A percentile compares a stretch with the other conserved stretches of the same genome.
phyloP scores from a whole-genome alignment of 2,888 invertebrate species.

The Amaurobius ferox region DNA sequence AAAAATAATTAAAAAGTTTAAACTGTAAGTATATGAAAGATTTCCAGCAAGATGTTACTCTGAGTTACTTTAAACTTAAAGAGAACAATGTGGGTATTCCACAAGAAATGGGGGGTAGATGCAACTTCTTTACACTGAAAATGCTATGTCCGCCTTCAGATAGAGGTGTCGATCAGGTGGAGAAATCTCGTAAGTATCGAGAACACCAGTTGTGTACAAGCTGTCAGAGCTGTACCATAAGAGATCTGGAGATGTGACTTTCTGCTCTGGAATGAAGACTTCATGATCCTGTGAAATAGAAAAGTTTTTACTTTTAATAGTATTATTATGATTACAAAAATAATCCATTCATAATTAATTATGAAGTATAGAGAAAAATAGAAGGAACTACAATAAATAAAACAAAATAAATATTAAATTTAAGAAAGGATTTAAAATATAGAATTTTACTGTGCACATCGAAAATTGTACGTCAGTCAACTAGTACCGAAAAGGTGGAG shows the following conservation, averaged over 20 bases:
- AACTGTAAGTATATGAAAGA: constrained; percentile 52
- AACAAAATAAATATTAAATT: too few relatives aligned
- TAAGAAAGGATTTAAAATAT: too few relatives aligned
- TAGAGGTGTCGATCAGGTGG: constrained; percentile 45
- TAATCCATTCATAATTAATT: too few relatives aligned
- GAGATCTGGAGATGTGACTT: constrained; percentile 62
- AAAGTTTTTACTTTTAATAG: too few relatives aligned
- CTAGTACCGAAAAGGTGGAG: too few relatives aligned
- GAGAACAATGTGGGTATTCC: constrained; percentile 39
- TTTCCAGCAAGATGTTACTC: constrained; percentile 55
- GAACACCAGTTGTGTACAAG: constrained; percentile 58
- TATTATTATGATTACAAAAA: too few relatives aligned
- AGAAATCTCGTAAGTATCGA: constrained; percentile 46
- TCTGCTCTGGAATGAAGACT: constrained; percentile 58
- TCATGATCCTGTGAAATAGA: constrained; percentile 46
- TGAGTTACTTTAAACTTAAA: constrained; percentile 39
- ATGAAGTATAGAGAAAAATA: too few relatives aligned
- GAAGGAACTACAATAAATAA: too few relatives aligned
- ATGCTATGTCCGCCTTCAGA: constrained; percentile 67
- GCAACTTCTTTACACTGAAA: constrained; percentile 33
- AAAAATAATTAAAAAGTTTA: constrained; percentile 30
- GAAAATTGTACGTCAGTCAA: too few relatives aligned
- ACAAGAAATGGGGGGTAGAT: constrained; percentile 13
- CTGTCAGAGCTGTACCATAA: constrained; percentile 67
- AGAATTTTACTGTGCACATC: too few relatives aligned